These are phyloP conservation scores for Eupeodes luniger DNA, from an alignment of 2,888 invertebrate genomes.

Conservation along the genomic window DNA sequence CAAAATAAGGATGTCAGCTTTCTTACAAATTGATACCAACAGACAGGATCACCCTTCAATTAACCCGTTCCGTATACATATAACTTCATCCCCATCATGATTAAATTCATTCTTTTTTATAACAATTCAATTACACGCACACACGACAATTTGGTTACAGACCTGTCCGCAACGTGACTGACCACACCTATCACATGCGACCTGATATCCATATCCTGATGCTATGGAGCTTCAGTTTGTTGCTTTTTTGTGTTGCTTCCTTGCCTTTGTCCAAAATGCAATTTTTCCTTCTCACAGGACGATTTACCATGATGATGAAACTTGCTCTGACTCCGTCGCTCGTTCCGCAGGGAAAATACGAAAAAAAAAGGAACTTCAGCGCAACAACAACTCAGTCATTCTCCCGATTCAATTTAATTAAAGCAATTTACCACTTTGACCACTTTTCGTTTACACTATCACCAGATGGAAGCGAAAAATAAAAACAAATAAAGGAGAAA, in stretches of 20 bases:
- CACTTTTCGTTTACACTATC: constrained; percentile 56
- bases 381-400: constrained; percentile 64
- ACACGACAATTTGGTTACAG: constrained; percentile 73
- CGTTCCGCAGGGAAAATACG: constrained; percentile 32
- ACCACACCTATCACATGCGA: constrained; percentile 73
- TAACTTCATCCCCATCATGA: constrained; percentile 8
- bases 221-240: background rate
- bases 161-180: constrained; percentile 73
- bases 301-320: background rate
- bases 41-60: background rate
- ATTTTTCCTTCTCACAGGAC: constrained; percentile 60
- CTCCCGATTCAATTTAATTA: constrained; percentile 74
- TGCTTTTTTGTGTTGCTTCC: constrained; percentile 39
- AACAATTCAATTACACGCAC: constrained; percentile 73
- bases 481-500: background rate
- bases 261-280: constrained; percentile 63
- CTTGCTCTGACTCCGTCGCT: background rate
- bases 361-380: constrained; percentile 16
- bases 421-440: constrained; percentile 76
- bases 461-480: constrained; percentile 32
- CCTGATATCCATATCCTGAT: constrained; percentile 53
- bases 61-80: background rate
- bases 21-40: constrained; percentile 5
- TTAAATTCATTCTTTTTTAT: constrained; percentile 63
- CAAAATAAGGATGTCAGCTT: background rate